A percentile compares a stretch with the other conserved stretches of the same genome.
Conservation (phyloP, 1,140 invertebrate genomes). For the Gonioctena quinquepunctata region DNA sequence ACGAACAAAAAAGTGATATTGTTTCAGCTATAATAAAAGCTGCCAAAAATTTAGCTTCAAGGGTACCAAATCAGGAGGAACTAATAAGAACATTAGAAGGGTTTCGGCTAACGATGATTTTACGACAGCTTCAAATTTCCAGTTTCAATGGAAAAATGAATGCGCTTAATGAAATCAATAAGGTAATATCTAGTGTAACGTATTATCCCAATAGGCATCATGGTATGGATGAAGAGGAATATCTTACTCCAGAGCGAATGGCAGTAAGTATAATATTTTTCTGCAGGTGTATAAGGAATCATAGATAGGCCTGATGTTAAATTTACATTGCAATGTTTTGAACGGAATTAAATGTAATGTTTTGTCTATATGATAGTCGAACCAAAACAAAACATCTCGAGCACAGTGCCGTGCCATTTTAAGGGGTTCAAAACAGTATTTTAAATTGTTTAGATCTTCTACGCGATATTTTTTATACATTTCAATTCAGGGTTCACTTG, state of each 20-base stretch:
- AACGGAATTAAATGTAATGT: too few relatives aligned
- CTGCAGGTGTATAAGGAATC: too few relatives aligned
- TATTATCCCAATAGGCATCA: constrained; percentile 80
- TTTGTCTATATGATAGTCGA: too few relatives aligned
- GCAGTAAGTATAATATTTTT: constrained; percentile 81
- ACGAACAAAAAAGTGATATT: constrained; percentile 91
- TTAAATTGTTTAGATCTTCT: too few relatives aligned
- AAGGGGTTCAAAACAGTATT: too few relatives aligned
- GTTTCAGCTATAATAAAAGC: constrained; percentile 89
- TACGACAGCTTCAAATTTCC: constrained; percentile 92
- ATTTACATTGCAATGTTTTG: too few relatives aligned
- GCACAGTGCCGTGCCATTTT: too few relatives aligned
- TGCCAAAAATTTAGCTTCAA: constrained; percentile 83
- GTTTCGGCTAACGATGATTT: constrained; percentile 94
- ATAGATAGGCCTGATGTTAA: too few relatives aligned
- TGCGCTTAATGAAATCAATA: constrained; percentile 97
- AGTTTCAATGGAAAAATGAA: constrained; percentile 99
- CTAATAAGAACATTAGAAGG: constrained; percentile 89
- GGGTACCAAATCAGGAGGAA: constrained; percentile 80
- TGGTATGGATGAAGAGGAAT: constrained; percentile 82
- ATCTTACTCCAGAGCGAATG: constrained; percentile 91
- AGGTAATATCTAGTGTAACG: constrained; percentile 89
- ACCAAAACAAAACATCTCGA: too few relatives aligned
- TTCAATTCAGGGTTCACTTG: too few relatives aligned
- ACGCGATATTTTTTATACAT: too few relatives aligned